Conservation (phyloP, 1,140 invertebrate genomes). For the Reticulitermes speratus region DNA sequence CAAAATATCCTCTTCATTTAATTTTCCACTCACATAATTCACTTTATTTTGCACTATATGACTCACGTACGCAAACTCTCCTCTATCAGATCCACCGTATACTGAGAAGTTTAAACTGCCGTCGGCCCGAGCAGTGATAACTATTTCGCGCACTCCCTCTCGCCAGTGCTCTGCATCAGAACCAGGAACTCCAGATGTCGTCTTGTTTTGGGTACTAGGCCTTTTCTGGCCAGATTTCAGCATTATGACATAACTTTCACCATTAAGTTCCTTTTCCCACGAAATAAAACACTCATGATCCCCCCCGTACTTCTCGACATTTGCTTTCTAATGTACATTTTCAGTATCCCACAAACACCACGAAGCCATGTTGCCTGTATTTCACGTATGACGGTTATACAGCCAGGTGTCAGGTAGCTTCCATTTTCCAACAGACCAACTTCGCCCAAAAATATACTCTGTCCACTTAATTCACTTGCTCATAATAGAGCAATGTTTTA, state of each 20-base stretch:
- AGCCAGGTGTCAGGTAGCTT: slow-evolving; percentile 33
- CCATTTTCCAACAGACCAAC: slow-evolving; percentile 29
- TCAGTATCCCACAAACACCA: neutral
- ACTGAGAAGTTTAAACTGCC: slow-evolving; percentile 41
- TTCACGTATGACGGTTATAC: slow-evolving; percentile 28
- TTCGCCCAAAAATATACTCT: neutral
- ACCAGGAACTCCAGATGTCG: slow-evolving; percentile 29
- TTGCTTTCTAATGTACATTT: slow-evolving; percentile 6
- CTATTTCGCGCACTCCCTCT: slow-evolving; percentile 38
- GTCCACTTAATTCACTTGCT: neutral
- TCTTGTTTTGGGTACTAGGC: slow-evolving; percentile 40
- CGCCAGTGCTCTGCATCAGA: slow-evolving; percentile 37
- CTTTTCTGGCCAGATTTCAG: slow-evolving; percentile 43
- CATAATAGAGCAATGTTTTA: neutral
- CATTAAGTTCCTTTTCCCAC: slow-evolving; percentile 30
- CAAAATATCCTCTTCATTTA: slow-evolving; percentile 55
- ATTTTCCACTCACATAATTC: slow-evolving; percentile 45
- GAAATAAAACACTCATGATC: slow-evolving; percentile 24
- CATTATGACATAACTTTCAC: slow-evolving; percentile 43
- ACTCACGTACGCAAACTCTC: slow-evolving; percentile 57
- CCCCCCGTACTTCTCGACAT: slow-evolving; percentile 1
- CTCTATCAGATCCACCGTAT: slow-evolving; percentile 59
- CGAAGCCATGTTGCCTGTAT: slow-evolving; percentile 36
- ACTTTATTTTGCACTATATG: slow-evolving; percentile 46
- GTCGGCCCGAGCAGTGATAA: slow-evolving; percentile 38